These are phyloP conservation scores for Meriones psammophilus DNA, from an alignment of 2,797 vertebrate genomes.

Conservation along the genomic window DNA sequence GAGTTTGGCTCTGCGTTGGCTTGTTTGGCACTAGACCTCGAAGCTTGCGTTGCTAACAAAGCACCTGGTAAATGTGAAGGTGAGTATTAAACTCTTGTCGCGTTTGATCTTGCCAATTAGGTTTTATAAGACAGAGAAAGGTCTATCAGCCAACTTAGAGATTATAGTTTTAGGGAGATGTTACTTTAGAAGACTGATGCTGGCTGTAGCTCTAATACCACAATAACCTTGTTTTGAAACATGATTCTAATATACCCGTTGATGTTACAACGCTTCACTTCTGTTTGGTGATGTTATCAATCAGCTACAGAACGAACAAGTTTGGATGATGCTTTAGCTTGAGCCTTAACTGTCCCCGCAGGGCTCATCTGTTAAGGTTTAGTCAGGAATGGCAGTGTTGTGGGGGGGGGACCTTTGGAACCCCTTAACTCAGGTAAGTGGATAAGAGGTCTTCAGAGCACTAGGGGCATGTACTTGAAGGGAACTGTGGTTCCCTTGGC, in stretches of 20 bases:
- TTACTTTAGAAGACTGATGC: constrained; percentile 32
- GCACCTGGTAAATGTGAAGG: constrained; percentile 72
- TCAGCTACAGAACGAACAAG: not conserved
- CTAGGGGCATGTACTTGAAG: not conserved
- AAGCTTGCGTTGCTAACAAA: constrained; percentile 63
- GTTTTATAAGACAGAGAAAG: constrained; percentile 77
- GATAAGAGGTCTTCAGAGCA: not conserved
- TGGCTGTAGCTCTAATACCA: constrained; percentile 47
- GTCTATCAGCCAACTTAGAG: constrained; percentile 46
- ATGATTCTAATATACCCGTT: not conserved
- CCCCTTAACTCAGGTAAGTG: not conserved
- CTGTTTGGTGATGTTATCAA: not conserved
- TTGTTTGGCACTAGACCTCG: constrained; percentile 71
- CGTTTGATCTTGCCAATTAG: constrained; percentile 83
- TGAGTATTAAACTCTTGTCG: constrained; percentile 71
- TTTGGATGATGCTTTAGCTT: not conserved
- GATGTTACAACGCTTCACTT: constrained; percentile 21
- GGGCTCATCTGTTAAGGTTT: not conserved
- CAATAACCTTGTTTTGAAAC: constrained; percentile 24
- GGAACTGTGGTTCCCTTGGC: not conserved
- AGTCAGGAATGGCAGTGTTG: not conserved
- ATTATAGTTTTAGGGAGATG: constrained; percentile 39
- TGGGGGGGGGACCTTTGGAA: not conserved
- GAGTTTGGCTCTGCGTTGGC: constrained; percentile 63
- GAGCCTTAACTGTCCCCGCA: not conserved